Percentiles rank a stretch among this genome's conserved stretches.
Conservation (phyloP, 2,797 vertebrate species). For the Thalassophryne amazonica region DNA sequence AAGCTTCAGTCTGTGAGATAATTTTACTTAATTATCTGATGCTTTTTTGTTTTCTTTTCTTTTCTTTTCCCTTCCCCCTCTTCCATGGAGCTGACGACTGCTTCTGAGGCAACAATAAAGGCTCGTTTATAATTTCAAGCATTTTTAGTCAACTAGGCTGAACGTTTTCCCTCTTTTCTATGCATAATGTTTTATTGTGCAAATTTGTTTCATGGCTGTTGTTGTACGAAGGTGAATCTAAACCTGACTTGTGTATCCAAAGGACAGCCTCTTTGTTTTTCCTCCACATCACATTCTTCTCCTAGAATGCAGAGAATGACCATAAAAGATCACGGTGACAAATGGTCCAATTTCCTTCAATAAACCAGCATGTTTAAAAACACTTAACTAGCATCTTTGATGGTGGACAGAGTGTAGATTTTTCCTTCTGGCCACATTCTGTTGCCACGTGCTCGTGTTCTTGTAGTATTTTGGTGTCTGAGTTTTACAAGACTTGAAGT, state of each 20-base stretch:
- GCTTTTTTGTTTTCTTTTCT: too few species aligned
- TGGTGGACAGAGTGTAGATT: slow-evolving; percentile 23
- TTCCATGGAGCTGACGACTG: neutral
- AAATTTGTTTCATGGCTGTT: slow-evolving; percentile 4
- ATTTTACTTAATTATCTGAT: neutral
- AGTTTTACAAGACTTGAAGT: slow-evolving; percentile 44
- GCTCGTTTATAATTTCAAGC: neutral
- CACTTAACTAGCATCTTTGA: slow-evolving; percentile 18
- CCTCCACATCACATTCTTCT: slow-evolving; percentile 17
- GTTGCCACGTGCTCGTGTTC: neutral
- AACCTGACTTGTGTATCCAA: slow-evolving; percentile 7
- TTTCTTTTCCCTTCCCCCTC: too few species aligned
- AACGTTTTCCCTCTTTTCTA: slow-evolving; percentile 26
- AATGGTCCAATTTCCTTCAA: slow-evolving; percentile 32
- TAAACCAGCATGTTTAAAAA: slow-evolving; percentile 53
- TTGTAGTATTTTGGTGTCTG: slow-evolving; percentile 15
- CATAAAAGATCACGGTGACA: slow-evolving; percentile 6
- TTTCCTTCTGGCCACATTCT: slow-evolving; percentile 1
- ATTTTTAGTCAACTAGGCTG: slow-evolving; percentile 2
- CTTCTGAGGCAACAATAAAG: neutral
- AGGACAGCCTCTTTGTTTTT: slow-evolving; percentile 9
- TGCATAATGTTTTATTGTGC: slow-evolving; percentile 17
- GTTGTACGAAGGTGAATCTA: neutral
- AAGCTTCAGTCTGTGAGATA: neutral
- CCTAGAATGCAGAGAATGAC: slow-evolving; percentile 10